phyloP scores from a whole-genome alignment of 2,113 vertebrate species.

The Calyptommatus sinebrachiatus region DNA sequence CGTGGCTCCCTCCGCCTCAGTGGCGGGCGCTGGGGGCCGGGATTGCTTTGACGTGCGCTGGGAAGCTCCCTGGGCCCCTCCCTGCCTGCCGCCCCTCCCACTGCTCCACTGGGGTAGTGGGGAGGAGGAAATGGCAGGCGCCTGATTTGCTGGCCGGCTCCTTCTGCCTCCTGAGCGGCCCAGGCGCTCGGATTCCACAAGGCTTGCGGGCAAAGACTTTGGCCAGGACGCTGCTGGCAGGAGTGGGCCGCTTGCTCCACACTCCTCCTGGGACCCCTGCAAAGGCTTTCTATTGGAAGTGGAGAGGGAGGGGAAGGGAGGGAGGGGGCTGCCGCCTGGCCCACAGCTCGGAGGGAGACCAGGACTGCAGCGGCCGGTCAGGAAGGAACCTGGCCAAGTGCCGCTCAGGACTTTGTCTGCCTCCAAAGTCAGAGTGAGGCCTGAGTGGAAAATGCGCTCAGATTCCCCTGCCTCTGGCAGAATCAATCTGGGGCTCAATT shows the following conservation, averaged over 20 bases:
- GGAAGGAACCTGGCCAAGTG: not conserved
- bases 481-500: too few relatives aligned
- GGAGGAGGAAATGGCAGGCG: constrained; percentile 57
- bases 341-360: not conserved
- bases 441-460: too few relatives aligned
- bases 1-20: constrained; percentile 31
- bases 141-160: constrained; percentile 65
- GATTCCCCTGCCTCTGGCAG: too few relatives aligned
- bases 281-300: not conserved
- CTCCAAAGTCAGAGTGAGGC: too few relatives aligned
- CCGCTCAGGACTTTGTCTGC: not conserved
- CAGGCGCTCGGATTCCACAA: constrained; percentile 46
- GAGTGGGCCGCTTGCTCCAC: not conserved
- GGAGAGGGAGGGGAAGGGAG: constrained; percentile 8
- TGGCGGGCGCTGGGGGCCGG: constrained; percentile 41
- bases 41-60: constrained; percentile 48
- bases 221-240: not conserved
- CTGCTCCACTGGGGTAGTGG: constrained; percentile 50
- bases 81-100: constrained; percentile 45
- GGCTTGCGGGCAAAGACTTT: constrained; percentile 14
- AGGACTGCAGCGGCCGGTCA: not conserved
- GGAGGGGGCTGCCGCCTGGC: constrained; percentile 21
- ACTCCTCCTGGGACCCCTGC: not conserved
- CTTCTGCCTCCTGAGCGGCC: constrained; percentile 46
- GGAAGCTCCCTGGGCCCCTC: constrained; percentile 55